Conservation (phyloP, 2,797 vertebrate species). For the Megaceryle alcyon region DNA sequence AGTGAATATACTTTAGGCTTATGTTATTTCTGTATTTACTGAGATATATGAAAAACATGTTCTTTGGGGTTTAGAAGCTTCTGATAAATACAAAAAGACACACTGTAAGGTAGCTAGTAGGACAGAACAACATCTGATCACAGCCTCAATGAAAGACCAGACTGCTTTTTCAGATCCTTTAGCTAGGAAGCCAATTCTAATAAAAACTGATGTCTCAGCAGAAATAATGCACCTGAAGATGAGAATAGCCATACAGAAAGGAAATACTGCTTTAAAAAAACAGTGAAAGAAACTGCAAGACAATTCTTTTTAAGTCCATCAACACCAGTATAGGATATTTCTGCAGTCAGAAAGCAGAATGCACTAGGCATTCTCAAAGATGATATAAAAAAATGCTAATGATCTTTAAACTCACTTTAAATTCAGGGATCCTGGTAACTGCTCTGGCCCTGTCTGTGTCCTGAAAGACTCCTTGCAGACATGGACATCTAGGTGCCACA, state of each 20-base stretch:
- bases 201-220: constrained; percentile 48
- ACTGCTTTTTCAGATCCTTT: neutral
- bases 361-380: neutral
- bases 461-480: neutral
- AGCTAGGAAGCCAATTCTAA: constrained; percentile 30
- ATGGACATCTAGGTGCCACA: neutral
- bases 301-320: neutral
- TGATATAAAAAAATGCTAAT: neutral
- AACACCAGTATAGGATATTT: neutral
- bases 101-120: neutral
- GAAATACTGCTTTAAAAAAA: neutral
- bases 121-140: constrained; percentile 9
- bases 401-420: neutral
- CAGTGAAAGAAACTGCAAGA: neutral
- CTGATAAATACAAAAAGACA: constrained; percentile 6
- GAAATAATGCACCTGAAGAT: constrained; percentile 26
- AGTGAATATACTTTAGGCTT: neutral
- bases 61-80: neutral
- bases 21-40: neutral
- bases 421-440: neutral
- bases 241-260: neutral
- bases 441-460: neutral
- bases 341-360: neutral
- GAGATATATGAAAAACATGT: neutral
- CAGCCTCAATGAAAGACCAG: neutral